A percentile compares a stretch with the other conserved stretches of the same genome.
Evolutionary conservation across 2,888 invertebrate genomes (phyloP).

Genomic region (Drosophila nigritarsus): DNA sequence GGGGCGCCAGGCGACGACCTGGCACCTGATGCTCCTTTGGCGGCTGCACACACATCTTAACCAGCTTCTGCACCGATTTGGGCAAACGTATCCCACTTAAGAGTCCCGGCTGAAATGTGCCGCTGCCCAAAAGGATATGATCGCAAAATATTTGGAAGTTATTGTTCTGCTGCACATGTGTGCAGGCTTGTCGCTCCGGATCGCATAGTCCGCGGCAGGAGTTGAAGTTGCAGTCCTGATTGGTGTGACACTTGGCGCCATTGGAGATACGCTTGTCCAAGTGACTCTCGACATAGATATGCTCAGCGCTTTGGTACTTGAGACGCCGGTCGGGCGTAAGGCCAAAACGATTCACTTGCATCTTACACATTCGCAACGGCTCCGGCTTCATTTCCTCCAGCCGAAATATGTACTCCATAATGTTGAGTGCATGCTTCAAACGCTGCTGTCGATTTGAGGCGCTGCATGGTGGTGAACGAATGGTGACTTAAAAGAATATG

Average conservation of each 20-base stretch:
- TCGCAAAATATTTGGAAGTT: conserved; percentile 84
- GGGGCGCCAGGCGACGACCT: conserved; percentile 79
- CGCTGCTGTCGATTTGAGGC: conserved; percentile 82
- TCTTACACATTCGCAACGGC: conserved; percentile 83
- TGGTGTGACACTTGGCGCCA: conserved; percentile 73
- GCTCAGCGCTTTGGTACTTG: conserved; percentile 83
- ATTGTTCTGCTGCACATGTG: conserved; percentile 82
- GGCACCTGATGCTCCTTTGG: conserved; percentile 73
- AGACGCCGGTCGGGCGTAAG: conserved; percentile 78
- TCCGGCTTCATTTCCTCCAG: conserved; percentile 84
- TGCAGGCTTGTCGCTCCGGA: conserved; percentile 71
- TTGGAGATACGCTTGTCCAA: conserved; percentile 82
- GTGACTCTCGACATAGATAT: conserved; percentile 81
- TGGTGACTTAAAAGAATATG: neutral
- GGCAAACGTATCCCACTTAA: conserved; percentile 79
- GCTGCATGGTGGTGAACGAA: conserved; percentile 28
- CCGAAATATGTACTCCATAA: conserved; percentile 83
- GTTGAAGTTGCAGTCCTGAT: conserved; percentile 80
- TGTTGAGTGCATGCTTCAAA: conserved; percentile 82
- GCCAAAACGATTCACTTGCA: conserved; percentile 82
- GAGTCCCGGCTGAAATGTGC: conserved; percentile 82
- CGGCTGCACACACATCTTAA: conserved; percentile 82
- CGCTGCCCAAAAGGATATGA: conserved; percentile 78
- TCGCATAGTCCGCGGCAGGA: conserved; percentile 83
- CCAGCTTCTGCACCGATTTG: conserved; percentile 70